phyloP scores from a whole-genome alignment of 2,888 invertebrate genomes.

The Eupelmus urozonus region DNA sequence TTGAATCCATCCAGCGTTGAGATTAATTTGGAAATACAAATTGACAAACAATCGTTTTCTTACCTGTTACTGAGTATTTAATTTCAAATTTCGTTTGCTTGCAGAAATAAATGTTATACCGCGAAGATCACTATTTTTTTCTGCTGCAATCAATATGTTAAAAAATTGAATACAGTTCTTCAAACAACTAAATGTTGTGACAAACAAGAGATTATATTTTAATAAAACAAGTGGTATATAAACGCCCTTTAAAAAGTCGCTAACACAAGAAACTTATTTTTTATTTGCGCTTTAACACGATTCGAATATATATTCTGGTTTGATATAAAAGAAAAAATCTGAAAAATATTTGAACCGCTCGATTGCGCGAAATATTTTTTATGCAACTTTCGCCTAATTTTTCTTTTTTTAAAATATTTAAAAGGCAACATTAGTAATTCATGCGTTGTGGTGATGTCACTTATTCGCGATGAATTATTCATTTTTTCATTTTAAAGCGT shows the following conservation, averaged over 20 bases:
- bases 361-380: constrained; percentile 26
- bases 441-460: constrained; percentile 21
- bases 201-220: constrained; percentile 5
- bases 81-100: constrained; percentile 3
- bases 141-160: too few relatives aligned
- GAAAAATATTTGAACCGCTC: background rate
- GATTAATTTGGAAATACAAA: constrained; percentile 13
- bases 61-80: background rate
- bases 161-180: too few relatives aligned
- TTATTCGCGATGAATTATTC: constrained; percentile 36
- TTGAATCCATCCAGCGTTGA: constrained; percentile 18
- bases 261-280: background rate
- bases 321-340: background rate
- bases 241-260: background rate
- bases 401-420: constrained; percentile 12
- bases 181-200: background rate
- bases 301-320: background rate
- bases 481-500: constrained; percentile 45
- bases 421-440: background rate
- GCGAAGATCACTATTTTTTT: too few relatives aligned
- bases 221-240: background rate
- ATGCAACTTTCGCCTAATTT: background rate
- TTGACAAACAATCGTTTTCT: background rate
- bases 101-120: background rate
- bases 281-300: background rate